These are phyloP conservation scores for Drosophila triauraria DNA, from an alignment of 1,140 invertebrate genomes.

Conservation along the genomic window DNA sequence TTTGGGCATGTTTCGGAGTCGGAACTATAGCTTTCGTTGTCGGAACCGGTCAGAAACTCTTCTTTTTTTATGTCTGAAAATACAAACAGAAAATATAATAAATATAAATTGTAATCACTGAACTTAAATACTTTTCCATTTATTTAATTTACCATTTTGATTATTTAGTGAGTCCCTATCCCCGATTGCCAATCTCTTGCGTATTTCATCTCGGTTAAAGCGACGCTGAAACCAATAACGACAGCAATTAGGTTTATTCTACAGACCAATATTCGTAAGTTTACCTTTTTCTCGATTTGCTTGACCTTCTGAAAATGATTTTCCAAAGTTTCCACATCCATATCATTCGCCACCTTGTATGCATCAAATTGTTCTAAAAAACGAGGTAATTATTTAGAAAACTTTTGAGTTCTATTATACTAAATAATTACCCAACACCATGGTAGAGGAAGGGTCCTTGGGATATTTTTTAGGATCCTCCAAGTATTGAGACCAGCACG, in stretches of 20 bases:
- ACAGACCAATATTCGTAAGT: background rate
- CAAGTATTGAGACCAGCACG: conserved; percentile 38
- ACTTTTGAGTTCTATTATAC: background rate
- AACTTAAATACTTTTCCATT: accelerated
- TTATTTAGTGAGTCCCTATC: conserved; percentile 26
- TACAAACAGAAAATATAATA: background rate
- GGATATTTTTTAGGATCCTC: conserved; percentile 25
- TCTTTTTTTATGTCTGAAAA: conserved; percentile 96
- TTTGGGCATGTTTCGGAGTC: conserved; percentile 87
- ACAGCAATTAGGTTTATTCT: background rate
- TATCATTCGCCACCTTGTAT: conserved; percentile 39
- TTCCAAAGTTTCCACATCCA: conserved; percentile 40
- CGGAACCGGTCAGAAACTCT: conserved; percentile 91
- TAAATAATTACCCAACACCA: conserved; percentile 27
- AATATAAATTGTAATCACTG: background rate
- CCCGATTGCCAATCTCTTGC: conserved; percentile 38
- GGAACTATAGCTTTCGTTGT: conserved; percentile 91
- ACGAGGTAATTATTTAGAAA: no score
- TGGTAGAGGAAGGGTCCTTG: conserved; percentile 17
- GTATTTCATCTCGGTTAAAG: conserved; percentile 37
- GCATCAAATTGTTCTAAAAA: conserved; percentile 44
- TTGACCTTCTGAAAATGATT: conserved; percentile 39
- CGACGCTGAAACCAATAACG: conserved; percentile 14
- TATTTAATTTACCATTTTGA: conserved; percentile 7
- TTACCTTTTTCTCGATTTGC: conserved; percentile 42